Percentiles rank a stretch among this genome's conserved stretches.
phyloP scores from a whole-genome alignment of 2,797 vertebrate species.

The Chaetophractus vellerosus region DNA sequence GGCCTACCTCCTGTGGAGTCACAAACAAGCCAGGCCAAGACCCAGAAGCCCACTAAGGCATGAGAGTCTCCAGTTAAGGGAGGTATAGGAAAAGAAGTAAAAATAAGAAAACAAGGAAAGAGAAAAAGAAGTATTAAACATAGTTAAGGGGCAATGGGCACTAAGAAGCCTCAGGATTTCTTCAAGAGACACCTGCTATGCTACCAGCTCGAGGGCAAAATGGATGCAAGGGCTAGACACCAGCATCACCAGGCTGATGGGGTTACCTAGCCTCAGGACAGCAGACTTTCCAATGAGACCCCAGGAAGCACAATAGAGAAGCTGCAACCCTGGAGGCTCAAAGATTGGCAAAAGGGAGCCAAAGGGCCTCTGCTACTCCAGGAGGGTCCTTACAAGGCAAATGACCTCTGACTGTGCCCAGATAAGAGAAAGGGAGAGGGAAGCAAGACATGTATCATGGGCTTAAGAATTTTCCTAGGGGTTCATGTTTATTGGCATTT shows the following conservation, averaged over 20 bases:
- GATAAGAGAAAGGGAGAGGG: not conserved
- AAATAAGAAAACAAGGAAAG: not conserved
- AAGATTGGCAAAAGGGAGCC: not conserved
- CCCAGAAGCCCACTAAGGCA: not conserved
- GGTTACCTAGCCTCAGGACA: not conserved
- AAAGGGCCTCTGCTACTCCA: not conserved
- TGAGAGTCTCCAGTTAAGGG: not conserved
- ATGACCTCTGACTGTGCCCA: not conserved
- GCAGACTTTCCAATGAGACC: not conserved
- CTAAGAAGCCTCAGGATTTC: not conserved
- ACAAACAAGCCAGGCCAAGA: not conserved
- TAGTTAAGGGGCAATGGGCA: not conserved
- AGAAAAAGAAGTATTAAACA: not conserved
- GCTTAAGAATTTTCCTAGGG: constrained; percentile 6
- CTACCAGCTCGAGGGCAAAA: not conserved
- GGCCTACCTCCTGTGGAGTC: not conserved
- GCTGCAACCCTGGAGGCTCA: not conserved
- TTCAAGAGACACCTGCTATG: not conserved
- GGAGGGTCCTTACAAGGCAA: not conserved
- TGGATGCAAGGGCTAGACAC: not conserved
- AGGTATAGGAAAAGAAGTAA: not conserved
- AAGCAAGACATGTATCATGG: not conserved
- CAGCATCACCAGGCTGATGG: not conserved
- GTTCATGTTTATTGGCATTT: constrained; percentile 68
- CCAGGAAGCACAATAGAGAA: not conserved